A percentile compares a stretch with the other conserved stretches of the same genome.
phyloP scores from a whole-genome alignment of 2,797 vertebrate genomes.

The Fringilla coelebs region DNA sequence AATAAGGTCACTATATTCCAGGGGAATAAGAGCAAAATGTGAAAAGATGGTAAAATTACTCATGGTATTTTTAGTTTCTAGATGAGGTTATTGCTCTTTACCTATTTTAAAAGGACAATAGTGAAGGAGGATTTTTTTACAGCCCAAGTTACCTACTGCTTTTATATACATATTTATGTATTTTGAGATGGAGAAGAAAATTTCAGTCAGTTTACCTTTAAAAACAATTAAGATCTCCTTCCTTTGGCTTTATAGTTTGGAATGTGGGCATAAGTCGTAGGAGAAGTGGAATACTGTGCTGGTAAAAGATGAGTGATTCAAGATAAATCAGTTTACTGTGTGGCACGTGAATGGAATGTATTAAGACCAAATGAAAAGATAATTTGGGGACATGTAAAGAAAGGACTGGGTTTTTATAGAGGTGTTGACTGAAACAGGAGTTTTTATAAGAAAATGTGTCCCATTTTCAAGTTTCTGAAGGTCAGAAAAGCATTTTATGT shows the following conservation, averaged over 20 bases:
- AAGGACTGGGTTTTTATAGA: not conserved
- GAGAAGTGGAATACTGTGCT: not conserved
- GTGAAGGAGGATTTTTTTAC: not conserved
- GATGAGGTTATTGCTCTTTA: constrained; percentile 20
- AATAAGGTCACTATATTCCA: constrained; percentile 29
- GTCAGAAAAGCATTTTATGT: not conserved
- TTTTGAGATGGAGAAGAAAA: not conserved
- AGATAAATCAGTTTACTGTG: not conserved
- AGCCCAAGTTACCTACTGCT: not conserved
- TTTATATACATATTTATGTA: not conserved
- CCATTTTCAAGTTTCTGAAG: not conserved
- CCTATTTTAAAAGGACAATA: constrained; percentile 40
- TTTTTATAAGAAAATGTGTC: not conserved
- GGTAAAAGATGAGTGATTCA: not conserved
- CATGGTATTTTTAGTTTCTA: not conserved
- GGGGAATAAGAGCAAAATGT: constrained; percentile 51
- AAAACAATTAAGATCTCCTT: not conserved
- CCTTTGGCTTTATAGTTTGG: not conserved
- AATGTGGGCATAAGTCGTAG: not conserved
- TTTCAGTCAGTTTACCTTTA: not conserved
- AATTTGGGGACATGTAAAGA: not conserved
- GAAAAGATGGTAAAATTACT: constrained; percentile 13
- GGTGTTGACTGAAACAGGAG: not conserved
- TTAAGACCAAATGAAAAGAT: not conserved
- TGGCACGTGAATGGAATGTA: not conserved